Evolutionary conservation across 2,797 vertebrate species (phyloP), one percentile per base, ranked within the genome.

Genomic region (Brachyrhaphis roseni): DNA sequence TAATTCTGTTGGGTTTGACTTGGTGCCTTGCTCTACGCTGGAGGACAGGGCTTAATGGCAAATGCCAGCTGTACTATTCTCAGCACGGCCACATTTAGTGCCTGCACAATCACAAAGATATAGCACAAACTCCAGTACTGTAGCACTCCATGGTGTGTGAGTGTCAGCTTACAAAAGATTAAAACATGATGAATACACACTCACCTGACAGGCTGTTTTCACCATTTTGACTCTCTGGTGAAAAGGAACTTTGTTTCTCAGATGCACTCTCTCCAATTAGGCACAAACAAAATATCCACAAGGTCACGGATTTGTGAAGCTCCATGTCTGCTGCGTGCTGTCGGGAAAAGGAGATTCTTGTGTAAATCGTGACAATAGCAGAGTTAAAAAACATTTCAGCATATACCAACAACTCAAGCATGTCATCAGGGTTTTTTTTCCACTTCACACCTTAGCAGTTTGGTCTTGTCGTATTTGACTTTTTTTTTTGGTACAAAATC

Each of bases 31-130:
- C 87, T 86, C 75, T 57, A 77, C 76, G 81, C 79, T 82, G 77
- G 85, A 93, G 87, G 84, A 93, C 89, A 85, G 78, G 73, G 90
- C 88, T 92, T 92, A 93, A 89, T 75, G 72, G 80, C 91, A 92
- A 95, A 94, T 90, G 89, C 86, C 88, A 88, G 90, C 86, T 59
- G 71, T 82, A 92, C 95, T 96, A 96, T 96, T 96, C 94, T 96
- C 90, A 93, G 94, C 90, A 36, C 16, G 76, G 91, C 88, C 74
- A 88, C 93, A 94, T 95, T 95, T 95, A 95, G 95, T 92, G 80
- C 55, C 77, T 79, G 84, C 81, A 90, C 91, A 86, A 92, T 90
- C 87, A 91, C 86, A 90, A 79, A 91, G 89, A 85, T 51, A 78
- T 84, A 79, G 75, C 79, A 90, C 43, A 55, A 64, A 84, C 74